These are phyloP conservation scores for Nansenia antarctica DNA, from an alignment of 2,113 vertebrate species.

Conservation along the genomic window DNA sequence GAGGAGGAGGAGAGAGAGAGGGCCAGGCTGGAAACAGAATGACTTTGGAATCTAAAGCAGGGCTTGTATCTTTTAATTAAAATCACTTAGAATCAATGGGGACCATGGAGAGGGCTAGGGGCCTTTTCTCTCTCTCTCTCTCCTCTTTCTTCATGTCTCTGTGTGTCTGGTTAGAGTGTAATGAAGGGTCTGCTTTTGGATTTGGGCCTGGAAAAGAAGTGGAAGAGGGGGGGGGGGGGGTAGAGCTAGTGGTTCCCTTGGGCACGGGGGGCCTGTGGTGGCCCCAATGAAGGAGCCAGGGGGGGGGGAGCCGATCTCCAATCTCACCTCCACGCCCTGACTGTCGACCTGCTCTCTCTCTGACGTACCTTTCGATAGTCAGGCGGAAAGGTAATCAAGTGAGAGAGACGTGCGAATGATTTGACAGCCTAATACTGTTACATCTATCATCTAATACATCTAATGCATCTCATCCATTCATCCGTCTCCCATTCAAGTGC, in stretches of 20 bases:
- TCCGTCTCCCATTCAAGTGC: background rate
- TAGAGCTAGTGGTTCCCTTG: too few species aligned
- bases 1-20: background rate
- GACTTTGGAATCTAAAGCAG: constrained; percentile 12
- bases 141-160: background rate
- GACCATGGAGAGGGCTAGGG: background rate
- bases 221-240: background rate
- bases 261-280: constrained; percentile 6
- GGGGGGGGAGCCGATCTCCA: constrained; percentile 3
- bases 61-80: constrained; percentile 30
- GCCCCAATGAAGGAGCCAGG: constrained; percentile 13
- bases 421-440: too few species aligned
- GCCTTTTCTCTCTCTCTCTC: background rate
- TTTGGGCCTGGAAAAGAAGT: background rate
- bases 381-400: background rate
- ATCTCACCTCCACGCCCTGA: constrained; percentile 13
- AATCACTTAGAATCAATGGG: constrained; percentile 17
- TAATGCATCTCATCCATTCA: background rate
- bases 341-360: too few species aligned
- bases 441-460: background rate
- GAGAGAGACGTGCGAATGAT: background rate
- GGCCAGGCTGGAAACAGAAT: background rate
- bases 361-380: background rate
- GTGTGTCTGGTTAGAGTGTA: constrained; percentile 2
- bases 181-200: constrained; percentile 7